Evolutionary conservation across 1,140 invertebrate species (phyloP).

Genomic region (Drosophila pseudoobscura): DNA sequence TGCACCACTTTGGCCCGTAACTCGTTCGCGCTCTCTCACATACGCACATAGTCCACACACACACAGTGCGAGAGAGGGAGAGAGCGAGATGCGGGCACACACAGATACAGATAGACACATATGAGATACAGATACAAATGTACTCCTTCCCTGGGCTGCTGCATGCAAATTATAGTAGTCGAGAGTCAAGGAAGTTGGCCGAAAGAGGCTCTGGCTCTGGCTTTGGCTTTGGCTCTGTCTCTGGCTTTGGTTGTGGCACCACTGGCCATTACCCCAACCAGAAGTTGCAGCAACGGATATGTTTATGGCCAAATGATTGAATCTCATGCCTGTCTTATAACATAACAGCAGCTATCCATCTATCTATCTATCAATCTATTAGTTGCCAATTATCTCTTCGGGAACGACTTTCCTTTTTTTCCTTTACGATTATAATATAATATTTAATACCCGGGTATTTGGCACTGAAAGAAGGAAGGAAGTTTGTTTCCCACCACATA

Average conservation of each 20-base stretch:
- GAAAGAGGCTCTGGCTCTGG: slow-evolving; percentile 56
- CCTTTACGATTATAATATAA: not conserved
- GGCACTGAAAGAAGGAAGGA: no score
- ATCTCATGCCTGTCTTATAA: slow-evolving; percentile 39
- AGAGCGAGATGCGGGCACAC: slow-evolving; percentile 5
- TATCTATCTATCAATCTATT: slow-evolving; percentile 8
- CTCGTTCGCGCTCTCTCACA: slow-evolving; percentile 57
- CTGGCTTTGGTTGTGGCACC: no score
- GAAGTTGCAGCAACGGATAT: slow-evolving; percentile 61
- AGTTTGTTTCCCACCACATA: no score
- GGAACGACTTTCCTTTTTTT: slow-evolving; percentile 47
- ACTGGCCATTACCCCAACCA: slow-evolving; percentile 54
- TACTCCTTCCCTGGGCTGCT: slow-evolving; percentile 59
- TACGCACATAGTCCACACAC: slow-evolving; percentile 11
- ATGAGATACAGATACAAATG: slow-evolving; percentile 4
- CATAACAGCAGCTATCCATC: slow-evolving; percentile 22
- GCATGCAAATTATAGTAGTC: slow-evolving; percentile 73
- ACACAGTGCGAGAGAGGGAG: slow-evolving; percentile 13
- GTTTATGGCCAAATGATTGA: slow-evolving; percentile 64
- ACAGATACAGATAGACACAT: slow-evolving; percentile 45
- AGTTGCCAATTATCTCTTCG: slow-evolving; percentile 28
- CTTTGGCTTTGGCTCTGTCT: slow-evolving; percentile 4
- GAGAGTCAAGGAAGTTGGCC: slow-evolving; percentile 39
- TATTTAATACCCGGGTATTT: no score
- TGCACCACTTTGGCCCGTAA: slow-evolving; percentile 69